Conservation (phyloP, 2,797 vertebrate species). For the Gymnothorax reevesii region DNA sequence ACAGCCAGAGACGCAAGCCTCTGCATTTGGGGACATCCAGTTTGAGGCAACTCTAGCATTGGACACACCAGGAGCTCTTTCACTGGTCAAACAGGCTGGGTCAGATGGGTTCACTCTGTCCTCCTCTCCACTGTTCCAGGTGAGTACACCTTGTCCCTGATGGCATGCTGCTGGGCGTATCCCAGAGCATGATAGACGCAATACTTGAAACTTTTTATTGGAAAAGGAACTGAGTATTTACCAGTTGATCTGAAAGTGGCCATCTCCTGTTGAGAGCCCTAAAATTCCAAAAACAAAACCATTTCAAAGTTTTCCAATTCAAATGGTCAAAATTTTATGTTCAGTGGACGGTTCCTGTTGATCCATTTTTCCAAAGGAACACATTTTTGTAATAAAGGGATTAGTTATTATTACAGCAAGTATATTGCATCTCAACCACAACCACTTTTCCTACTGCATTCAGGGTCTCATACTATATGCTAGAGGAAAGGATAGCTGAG, state of each 20-base stretch:
- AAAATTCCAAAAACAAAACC: too few relatives aligned
- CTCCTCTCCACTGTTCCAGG: slow-evolving; percentile 80
- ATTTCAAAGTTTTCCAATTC: too few relatives aligned
- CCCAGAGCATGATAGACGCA: neutral
- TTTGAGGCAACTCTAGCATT: slow-evolving; percentile 73
- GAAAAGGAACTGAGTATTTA: neutral
- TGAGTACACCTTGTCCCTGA: slow-evolving; percentile 34
- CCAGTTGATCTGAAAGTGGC: too few relatives aligned
- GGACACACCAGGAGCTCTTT: slow-evolving; percentile 67
- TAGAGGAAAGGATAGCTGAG: neutral
- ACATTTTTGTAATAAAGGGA: too few relatives aligned
- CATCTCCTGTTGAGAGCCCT: too few relatives aligned
- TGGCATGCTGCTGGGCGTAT: neutral
- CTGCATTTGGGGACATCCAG: slow-evolving; percentile 70
- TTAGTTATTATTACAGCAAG: too few relatives aligned
- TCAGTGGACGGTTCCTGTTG: too few relatives aligned
- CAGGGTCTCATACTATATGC: too few relatives aligned
- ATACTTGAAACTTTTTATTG: neutral
- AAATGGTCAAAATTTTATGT: too few relatives aligned
- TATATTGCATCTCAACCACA: too few relatives aligned
- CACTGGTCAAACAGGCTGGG: slow-evolving; percentile 71
- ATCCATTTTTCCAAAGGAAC: too few relatives aligned
- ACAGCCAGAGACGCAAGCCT: slow-evolving; percentile 78
- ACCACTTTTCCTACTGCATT: too few relatives aligned
- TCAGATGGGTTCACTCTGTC: slow-evolving; percentile 75